Evolutionary conservation across 2,888 invertebrate genomes (phyloP).

Genomic region (Tipula helvola): DNA sequence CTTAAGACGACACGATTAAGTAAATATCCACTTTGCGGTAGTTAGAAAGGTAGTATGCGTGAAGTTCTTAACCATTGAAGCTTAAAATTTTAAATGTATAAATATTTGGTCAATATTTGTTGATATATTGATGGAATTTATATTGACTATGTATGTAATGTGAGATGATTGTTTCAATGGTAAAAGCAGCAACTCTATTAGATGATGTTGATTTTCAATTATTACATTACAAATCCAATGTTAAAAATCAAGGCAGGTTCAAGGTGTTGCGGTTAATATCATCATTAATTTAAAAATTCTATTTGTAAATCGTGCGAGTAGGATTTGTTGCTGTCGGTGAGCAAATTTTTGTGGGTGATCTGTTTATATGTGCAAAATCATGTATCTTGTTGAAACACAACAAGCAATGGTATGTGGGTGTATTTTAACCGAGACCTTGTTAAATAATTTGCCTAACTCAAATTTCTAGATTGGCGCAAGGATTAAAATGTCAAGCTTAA

Average conservation of each 20-base stretch:
- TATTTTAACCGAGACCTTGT: no score
- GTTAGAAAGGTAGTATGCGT: background rate
- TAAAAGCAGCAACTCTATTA: background rate
- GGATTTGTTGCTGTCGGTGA: no score
- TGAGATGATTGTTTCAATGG: background rate
- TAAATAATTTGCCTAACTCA: no score
- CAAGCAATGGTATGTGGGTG: no score
- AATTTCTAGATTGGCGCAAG: no score
- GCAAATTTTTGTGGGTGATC: no score
- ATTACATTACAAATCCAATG: background rate
- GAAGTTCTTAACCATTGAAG: background rate
- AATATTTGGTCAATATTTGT: background rate
- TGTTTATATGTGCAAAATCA: no score
- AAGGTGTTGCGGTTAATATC: background rate
- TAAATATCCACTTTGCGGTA: background rate
- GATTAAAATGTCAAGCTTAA: no score
- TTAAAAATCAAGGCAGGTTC: background rate
- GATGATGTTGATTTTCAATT: background rate
- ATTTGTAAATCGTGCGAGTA: background rate
- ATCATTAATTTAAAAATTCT: background rate
- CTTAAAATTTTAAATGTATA: background rate
- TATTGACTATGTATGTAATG: no score
- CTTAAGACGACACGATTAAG: background rate
- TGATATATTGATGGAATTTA: background rate
- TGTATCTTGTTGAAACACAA: no score